phyloP scores from a whole-genome alignment of 2,888 invertebrate genomes.

The Nycteola revayana region DNA sequence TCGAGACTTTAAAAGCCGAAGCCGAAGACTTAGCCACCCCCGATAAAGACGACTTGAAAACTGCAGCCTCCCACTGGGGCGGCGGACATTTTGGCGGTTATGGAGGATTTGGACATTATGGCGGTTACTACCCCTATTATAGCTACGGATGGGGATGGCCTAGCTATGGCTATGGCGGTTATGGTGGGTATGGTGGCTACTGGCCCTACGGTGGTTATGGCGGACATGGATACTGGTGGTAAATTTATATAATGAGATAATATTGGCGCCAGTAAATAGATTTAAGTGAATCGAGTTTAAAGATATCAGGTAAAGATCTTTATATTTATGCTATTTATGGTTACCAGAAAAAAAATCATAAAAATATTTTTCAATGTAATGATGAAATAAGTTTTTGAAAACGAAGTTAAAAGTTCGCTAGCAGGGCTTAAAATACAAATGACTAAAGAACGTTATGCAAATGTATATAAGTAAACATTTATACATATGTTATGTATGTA shows the following conservation, averaged over 20 bases:
- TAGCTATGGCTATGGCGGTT: slow-evolving; percentile 35
- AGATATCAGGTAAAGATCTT: too few species aligned
- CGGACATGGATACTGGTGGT: slow-evolving; percentile 29
- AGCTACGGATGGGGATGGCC: slow-evolving; percentile 28
- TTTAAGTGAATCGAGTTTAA: too few species aligned
- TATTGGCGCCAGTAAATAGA: too few species aligned
- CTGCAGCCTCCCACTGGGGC: slow-evolving; percentile 68
- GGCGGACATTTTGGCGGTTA: slow-evolving; percentile 47
- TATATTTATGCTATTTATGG: too few species aligned
- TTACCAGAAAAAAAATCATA: too few species aligned
- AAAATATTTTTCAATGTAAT: too few species aligned
- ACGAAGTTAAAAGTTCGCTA: too few species aligned
- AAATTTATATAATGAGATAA: slow-evolving; percentile 1
- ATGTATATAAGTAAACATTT: too few species aligned
- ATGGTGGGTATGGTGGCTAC: slow-evolving; percentile 40
- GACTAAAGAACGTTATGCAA: too few species aligned
- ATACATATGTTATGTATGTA: too few species aligned
- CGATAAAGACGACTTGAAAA: slow-evolving; percentile 65
- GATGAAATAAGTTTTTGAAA: too few species aligned
- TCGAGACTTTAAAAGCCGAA: slow-evolving; percentile 28
- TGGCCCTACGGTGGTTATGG: slow-evolving; percentile 40
- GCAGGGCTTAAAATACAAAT: too few species aligned
- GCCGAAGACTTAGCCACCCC: slow-evolving; percentile 42
- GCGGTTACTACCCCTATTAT: slow-evolving; percentile 34
- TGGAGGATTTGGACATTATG: slow-evolving; percentile 46